Evolutionary conservation across 1,140 invertebrate species (phyloP).

Genomic region (Caerostris extrusa): DNA sequence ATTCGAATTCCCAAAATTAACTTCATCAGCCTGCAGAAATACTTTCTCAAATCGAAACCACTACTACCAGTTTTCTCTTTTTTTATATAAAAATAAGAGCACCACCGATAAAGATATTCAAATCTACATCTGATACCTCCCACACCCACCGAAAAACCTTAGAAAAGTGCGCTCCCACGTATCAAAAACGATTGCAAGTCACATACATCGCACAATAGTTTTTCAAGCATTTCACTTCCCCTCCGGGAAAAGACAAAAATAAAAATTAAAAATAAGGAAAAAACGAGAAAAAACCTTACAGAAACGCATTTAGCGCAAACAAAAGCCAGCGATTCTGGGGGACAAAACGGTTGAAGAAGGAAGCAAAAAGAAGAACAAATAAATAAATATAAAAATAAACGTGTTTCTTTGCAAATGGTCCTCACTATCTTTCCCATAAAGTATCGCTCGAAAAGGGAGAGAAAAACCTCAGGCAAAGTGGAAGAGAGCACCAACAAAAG

Average conservation of each 20-base stretch:
- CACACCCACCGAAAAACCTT: background rate
- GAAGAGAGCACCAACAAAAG: conserved; percentile 29
- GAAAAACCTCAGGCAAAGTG: conserved; percentile 38
- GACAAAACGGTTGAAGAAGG: conserved; percentile 28
- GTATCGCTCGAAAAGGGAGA: conserved; percentile 43
- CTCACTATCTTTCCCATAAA: conserved; percentile 71
- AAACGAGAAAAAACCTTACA: background rate
- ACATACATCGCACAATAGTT: conserved; percentile 29
- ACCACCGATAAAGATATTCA: background rate
- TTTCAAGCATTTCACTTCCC: conserved; percentile 28
- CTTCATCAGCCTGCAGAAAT: background rate
- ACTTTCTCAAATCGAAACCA: background rate
- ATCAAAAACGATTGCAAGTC: conserved; percentile 48
- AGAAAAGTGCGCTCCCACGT: background rate
- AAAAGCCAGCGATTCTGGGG: conserved; percentile 15
- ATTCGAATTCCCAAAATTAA: background rate
- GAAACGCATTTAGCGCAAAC: conserved; percentile 65
- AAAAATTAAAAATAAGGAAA: background rate
- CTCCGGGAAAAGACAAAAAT: background rate
- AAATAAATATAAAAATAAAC: conserved; percentile 61
- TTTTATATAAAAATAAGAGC: background rate
- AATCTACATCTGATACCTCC: conserved; percentile 9
- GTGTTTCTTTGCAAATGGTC: conserved; percentile 68
- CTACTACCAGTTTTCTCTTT: background rate
- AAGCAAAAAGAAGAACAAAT: conserved; percentile 19